Base-by-base conservation (phyloP, 2,113 vertebrate species). In the Etia nguti region DNA sequence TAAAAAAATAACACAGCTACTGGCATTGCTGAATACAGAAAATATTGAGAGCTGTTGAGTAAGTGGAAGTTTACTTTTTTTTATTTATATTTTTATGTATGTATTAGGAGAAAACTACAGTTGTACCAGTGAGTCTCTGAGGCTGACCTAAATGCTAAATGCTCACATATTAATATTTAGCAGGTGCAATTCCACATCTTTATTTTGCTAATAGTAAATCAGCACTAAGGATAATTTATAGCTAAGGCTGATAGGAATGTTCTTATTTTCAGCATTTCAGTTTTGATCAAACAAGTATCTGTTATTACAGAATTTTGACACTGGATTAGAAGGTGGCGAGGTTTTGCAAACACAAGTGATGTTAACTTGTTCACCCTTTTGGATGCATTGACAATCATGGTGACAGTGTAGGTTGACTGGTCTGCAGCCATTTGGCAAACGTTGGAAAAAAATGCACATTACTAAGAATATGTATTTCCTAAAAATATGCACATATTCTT, bases 221-320 rank as follows among this genome's bases (percentile, higher is more conserved):
- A 26, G 65, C 65, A 43, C n/a, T 70, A 70, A 43, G 22, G 8
- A 70, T 38, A 70, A 43, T 43, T 43, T 70, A 70, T 24, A 70
- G 65, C 65, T 16, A 0, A 65, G 18, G 60, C 31, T 36, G 10
- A 65, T 0, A 36, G 31, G 16, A 62, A 36, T 62, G 31, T 36
- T 65, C 16, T 65, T 36, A 12, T 36, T 36, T 65, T 65, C 16
- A 65, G 36, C 26, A 59, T 10, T 59, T 59, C 56, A 36, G n/a
- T 70, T 70, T 70, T 70, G 36, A 41, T 70, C 12, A 65, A 43
- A 70, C 62, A 68, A 68, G 13, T 41, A 15, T 70, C 11, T 70
- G 34, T 41, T 15, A 43, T 6, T 41, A 43, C 8, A 43, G 38
- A 18, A 20, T 20, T 50, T 48, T 50, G 16, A 73, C 9, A 24